Percentiles rank a stretch among this genome's conserved stretches.
phyloP scores from a whole-genome alignment of 2,888 invertebrate genomes.

The Auanema freiburgensis region DNA sequence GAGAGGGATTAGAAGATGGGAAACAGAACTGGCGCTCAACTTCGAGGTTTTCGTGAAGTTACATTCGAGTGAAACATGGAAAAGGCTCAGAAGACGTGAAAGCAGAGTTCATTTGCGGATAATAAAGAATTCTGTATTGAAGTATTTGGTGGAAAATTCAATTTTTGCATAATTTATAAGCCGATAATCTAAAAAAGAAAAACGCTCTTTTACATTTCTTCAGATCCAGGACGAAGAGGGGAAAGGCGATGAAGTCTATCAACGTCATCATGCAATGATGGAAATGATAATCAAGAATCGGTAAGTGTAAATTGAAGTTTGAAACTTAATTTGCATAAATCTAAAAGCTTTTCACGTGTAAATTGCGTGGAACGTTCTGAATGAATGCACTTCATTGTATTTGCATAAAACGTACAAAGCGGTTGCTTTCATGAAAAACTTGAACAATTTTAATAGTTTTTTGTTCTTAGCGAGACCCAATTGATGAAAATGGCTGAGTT shows the following conservation, averaged over 20 bases:
- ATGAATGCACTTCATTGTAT: too few species aligned
- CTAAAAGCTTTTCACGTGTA: neutral
- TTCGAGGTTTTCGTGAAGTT: too few species aligned
- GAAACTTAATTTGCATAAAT: neutral
- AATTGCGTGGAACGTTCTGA: neutral
- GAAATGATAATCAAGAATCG: constrained; percentile 61
- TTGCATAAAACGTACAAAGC: too few species aligned
- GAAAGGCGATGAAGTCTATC: constrained; percentile 55
- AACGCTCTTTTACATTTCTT: neutral
- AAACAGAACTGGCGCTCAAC: too few species aligned
- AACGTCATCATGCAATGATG: constrained; percentile 59
- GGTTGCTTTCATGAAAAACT: neutral
- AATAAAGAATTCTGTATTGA: too few species aligned
- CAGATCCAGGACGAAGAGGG: neutral
- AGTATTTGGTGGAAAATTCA: neutral
- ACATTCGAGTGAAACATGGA: too few species aligned
- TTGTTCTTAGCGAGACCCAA: constrained; percentile 41
- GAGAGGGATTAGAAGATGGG: too few species aligned
- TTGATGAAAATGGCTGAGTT: constrained; percentile 58
- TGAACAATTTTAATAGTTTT: neutral
- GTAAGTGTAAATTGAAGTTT: constrained; percentile 15
- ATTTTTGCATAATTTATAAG: neutral
- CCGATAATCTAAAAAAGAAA: neutral
- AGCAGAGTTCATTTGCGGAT: too few species aligned
- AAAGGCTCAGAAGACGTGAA: too few species aligned